These are phyloP conservation scores for Luperina testacea DNA, from an alignment of 2,888 invertebrate genomes.

Conservation along the genomic window DNA sequence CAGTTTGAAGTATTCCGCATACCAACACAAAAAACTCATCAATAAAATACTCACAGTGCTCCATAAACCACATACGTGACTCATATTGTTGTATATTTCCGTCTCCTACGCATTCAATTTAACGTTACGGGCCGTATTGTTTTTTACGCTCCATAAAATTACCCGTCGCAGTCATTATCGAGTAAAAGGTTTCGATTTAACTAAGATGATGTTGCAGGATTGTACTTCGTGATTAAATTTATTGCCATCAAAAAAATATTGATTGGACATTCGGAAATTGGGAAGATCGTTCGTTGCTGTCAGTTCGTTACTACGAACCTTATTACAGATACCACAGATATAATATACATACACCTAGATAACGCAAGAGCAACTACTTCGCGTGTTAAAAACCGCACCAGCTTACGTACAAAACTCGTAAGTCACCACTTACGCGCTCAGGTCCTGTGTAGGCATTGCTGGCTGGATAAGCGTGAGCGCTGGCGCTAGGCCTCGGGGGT, in stretches of 20 bases:
- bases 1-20: background rate
- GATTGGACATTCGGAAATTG: slow-evolving; percentile 18
- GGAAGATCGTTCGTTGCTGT: background rate
- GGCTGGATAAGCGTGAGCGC: too few relatives aligned
- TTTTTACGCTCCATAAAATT: slow-evolving; percentile 39
- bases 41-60: slow-evolving; percentile 9
- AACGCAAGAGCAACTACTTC: too few relatives aligned
- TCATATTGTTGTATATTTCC: slow-evolving; percentile 39
- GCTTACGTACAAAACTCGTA: too few relatives aligned
- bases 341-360: too few relatives aligned
- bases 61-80: slow-evolving; percentile 28
- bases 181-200: slow-evolving; percentile 25
- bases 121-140: background rate
- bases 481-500: too few relatives aligned
- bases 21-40: background rate
- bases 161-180: slow-evolving; percentile 36
- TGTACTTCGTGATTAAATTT: slow-evolving; percentile 30
- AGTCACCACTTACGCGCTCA: too few relatives aligned
- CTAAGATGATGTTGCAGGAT: slow-evolving; percentile 46
- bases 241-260: slow-evolving; percentile 23
- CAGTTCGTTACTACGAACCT: background rate
- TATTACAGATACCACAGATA: background rate
- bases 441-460: too few relatives aligned
- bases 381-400: too few relatives aligned
- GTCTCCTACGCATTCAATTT: slow-evolving; percentile 42